Conservation (phyloP, 2,797 vertebrate species). For the Sebastes matsubarae region DNA sequence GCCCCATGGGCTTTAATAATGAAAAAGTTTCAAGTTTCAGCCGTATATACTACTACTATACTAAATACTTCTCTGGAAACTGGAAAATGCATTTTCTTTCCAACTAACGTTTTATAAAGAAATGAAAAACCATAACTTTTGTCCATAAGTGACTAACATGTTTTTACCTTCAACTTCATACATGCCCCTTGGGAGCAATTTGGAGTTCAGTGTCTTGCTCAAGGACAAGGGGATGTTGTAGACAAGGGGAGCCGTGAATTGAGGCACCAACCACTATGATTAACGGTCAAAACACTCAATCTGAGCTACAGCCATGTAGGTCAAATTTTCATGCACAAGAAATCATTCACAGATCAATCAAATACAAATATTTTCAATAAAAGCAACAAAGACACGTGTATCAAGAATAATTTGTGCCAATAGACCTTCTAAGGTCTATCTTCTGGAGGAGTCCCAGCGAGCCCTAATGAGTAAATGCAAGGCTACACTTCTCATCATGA, state of each 20-base stretch:
- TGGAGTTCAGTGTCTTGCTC: not conserved
- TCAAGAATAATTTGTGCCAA: not conserved
- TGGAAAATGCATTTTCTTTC: not conserved
- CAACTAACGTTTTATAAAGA: not conserved
- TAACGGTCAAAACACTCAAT: not conserved
- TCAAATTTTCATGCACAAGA: not conserved
- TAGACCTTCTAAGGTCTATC: not conserved
- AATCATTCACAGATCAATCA: not conserved
- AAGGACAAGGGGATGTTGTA: not conserved
- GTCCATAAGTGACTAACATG: not conserved
- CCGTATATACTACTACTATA: not conserved
- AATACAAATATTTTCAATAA: not conserved
- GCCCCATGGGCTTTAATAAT: too few species aligned
- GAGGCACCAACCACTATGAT: not conserved
- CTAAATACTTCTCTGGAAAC: not conserved
- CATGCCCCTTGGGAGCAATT: not conserved
- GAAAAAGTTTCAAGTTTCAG: not conserved
- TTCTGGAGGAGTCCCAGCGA: not conserved
- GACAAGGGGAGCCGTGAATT: not conserved
- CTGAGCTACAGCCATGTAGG: not conserved
- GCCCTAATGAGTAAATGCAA: not conserved
- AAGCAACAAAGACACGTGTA: not conserved
- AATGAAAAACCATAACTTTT: not conserved
- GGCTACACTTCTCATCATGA: not conserved
- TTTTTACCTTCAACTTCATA: not conserved